These are phyloP conservation scores for Stichodactyla helianthus DNA, from an alignment of 64 coral and sea anemone species.

Conservation along the genomic window DNA sequence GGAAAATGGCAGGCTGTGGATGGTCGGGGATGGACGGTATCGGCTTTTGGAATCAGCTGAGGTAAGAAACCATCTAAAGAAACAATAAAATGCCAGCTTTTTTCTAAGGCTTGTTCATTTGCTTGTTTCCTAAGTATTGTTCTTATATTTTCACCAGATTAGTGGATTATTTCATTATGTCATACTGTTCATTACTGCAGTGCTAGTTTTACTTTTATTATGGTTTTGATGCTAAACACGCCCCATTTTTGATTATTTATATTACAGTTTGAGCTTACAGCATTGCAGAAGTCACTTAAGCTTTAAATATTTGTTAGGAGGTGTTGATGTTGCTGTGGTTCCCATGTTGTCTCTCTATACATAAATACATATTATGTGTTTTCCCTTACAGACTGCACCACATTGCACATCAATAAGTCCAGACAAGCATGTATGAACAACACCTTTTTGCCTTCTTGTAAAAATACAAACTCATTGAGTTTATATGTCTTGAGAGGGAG, in stretches of 20 bases:
- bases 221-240: neutral
- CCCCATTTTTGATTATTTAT: neutral
- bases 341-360: neutral
- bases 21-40: conserved; percentile 74
- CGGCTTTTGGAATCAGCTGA: conserved; percentile 85
- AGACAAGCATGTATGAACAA: conserved; percentile 3
- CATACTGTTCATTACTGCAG: neutral
- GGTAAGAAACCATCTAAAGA: conserved; percentile 30
- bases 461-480: neutral
- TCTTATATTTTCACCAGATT: neutral
- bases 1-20: conserved; percentile 85
- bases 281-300: neutral
- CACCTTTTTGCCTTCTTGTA: neutral
- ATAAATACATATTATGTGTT: neutral
- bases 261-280: neutral
- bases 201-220: neutral
- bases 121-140: neutral
- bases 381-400: neutral
- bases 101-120: neutral
- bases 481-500: neutral
- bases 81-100: neutral
- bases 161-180: neutral
- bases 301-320: neutral
- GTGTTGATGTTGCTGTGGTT: neutral
- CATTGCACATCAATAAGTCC: neutral